Conservation (phyloP, 2,888 invertebrate genomes). For the Macrosoma leucophasiata region DNA sequence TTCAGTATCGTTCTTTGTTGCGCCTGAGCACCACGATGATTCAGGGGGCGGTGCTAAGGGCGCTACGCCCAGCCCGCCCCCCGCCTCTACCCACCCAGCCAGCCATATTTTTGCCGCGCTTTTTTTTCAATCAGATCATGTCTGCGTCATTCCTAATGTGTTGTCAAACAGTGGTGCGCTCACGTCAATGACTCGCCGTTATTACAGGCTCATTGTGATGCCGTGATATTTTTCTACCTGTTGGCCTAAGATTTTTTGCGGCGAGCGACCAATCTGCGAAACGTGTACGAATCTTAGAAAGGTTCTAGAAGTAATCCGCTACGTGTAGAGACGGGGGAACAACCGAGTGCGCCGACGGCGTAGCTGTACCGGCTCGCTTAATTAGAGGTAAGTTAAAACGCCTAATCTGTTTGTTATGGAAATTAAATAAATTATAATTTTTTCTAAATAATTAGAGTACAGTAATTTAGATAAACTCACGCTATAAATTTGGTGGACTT, state of each 20-base stretch:
- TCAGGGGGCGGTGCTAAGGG: constrained; percentile 69
- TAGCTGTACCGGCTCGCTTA: neutral
- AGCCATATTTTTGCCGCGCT: constrained; percentile 67
- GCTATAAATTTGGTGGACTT: too few species aligned
- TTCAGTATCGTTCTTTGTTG: constrained; percentile 31
- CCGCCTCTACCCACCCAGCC: constrained; percentile 62
- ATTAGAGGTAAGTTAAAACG: constrained; percentile 10
- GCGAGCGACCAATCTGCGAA: constrained; percentile 24
- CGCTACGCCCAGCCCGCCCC: constrained; percentile 60
- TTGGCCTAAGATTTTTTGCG: constrained; percentile 30
- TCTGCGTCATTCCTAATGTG: constrained; percentile 59
- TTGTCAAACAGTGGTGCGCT: constrained; percentile 61
- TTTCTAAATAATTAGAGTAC: too few species aligned
- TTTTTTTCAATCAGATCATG: constrained; percentile 58
- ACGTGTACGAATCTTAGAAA: constrained; percentile 10
- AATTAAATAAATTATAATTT: too few species aligned
- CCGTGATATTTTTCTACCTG: too few species aligned
- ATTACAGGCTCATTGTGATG: constrained; percentile 30
- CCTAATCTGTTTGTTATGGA: too few species aligned
- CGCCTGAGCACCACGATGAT: constrained; percentile 51
- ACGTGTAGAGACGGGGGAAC: too few species aligned
- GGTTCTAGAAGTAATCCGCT: constrained; percentile 12
- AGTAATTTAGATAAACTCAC: too few species aligned
- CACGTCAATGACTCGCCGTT: constrained; percentile 36
- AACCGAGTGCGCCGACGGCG: too few species aligned